A percentile compares a stretch with the other conserved stretches of the same genome.
These are phyloP conservation scores for Erythrolamprus reginae DNA, from an alignment of 2,113 vertebrate species.

Conservation along the genomic window DNA sequence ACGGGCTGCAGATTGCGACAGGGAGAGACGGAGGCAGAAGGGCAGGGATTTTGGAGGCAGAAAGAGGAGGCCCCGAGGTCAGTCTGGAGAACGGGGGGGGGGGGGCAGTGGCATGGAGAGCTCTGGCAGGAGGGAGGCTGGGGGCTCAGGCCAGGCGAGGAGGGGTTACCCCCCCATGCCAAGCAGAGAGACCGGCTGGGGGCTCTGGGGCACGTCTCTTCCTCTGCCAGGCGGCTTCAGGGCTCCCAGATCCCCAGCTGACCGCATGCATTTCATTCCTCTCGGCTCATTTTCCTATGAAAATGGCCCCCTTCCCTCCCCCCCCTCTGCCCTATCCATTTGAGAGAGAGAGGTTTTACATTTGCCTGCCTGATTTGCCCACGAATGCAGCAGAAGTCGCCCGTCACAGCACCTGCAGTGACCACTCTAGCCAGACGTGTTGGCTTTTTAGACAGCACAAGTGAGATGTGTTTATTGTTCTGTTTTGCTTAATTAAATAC, in stretches of 20 bases:
- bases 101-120: background rate
- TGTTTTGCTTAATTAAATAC: background rate
- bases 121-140: background rate
- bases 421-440: background rate
- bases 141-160: background rate
- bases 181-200: background rate
- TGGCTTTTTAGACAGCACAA: background rate
- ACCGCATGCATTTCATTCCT: background rate
- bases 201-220: background rate
- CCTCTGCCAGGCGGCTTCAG: background rate
- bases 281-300: background rate
- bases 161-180: background rate
- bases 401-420: background rate
- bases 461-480: background rate
- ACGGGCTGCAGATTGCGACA: constrained; percentile 17
- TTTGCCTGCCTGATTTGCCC: background rate
- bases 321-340: background rate
- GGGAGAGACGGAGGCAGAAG: constrained; percentile 27
- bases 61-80: constrained; percentile 20
- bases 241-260: background rate
- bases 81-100: constrained; percentile 30
- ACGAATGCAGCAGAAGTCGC: background rate
- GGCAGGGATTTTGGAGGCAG: constrained; percentile 31
- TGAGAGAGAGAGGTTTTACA: too few relatives aligned
- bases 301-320: background rate